These are phyloP conservation scores for Atherinosoma microstoma DNA, from an alignment of 2,797 vertebrate genomes.

Conservation along the genomic window DNA sequence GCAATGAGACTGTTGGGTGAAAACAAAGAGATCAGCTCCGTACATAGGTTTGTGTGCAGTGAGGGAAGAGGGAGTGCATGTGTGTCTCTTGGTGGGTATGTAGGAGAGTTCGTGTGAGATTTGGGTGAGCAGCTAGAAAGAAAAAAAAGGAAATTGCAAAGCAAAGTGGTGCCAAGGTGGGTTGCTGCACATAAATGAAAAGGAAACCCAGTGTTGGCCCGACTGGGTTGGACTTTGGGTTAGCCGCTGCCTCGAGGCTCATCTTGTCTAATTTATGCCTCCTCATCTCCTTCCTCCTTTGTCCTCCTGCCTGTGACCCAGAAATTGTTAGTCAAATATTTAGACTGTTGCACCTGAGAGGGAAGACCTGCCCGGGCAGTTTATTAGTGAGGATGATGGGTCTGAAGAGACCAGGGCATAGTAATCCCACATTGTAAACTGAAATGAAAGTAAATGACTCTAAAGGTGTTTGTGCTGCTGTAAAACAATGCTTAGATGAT, in stretches of 20 bases:
- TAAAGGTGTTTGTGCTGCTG: no score
- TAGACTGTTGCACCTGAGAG: neutral
- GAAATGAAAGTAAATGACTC: neutral
- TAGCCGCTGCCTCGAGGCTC: neutral
- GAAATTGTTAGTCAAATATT: neutral
- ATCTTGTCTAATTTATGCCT: neutral
- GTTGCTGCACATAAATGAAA: neutral
- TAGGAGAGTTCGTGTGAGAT: no score
- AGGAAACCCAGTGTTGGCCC: neutral
- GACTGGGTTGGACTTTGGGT: neutral
- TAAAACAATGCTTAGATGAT: no score
- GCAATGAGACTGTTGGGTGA: neutral
- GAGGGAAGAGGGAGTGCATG: neutral
- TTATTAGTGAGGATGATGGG: neutral
- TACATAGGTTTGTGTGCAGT: neutral
- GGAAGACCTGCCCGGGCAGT: neutral
- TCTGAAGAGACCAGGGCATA: neutral
- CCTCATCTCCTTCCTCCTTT: neutral
- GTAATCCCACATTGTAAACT: neutral
- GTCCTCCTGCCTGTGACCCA: neutral
- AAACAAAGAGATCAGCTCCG: neutral
- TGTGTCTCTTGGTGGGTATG: neutral
- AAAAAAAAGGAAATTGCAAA: neutral
- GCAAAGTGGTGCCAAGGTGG: neutral
- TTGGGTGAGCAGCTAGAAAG: neutral